These are phyloP conservation scores for Carcinoscorpius rotundicauda DNA, from an alignment of 1,140 invertebrate species.

Conservation along the genomic window DNA sequence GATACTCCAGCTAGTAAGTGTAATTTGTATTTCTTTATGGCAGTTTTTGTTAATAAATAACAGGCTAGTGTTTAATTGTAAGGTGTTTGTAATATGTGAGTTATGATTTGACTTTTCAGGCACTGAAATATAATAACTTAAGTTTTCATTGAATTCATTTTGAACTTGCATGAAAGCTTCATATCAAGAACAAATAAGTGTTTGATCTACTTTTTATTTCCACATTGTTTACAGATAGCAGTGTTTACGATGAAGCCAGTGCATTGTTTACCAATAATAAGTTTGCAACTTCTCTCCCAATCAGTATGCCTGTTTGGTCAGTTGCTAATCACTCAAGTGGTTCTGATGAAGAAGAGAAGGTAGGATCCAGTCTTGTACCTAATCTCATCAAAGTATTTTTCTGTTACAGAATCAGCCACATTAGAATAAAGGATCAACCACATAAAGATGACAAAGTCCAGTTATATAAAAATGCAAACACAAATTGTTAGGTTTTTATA, in stretches of 20 bases:
- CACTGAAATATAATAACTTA: background rate
- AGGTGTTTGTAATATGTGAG: no score
- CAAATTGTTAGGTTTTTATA: no score
- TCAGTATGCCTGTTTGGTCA: constrained; percentile 6
- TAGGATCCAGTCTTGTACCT: background rate
- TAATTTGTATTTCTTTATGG: no score
- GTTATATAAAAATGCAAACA: background rate
- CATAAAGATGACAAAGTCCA: no score
- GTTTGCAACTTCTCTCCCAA: constrained; percentile 6
- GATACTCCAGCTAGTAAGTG: no score
- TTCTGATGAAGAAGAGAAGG: constrained; percentile 4
- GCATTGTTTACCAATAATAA: background rate
- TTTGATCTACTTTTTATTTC: background rate
- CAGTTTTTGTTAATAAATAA: no score
- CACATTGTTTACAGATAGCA: background rate
- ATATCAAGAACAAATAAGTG: background rate
- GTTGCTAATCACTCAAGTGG: background rate
- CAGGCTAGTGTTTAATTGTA: no score
- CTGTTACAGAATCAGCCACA: no score
- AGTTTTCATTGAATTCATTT: background rate
- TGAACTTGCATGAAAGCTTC: background rate
- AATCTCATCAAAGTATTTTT: no score
- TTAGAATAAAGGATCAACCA: no score
- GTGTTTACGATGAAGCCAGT: background rate
- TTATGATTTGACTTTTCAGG: background rate